Evolutionary conservation across 2,113 vertebrate genomes (phyloP), one percentile per base, ranked within the genome.

Genomic region (Chaenogobius annularis): DNA sequence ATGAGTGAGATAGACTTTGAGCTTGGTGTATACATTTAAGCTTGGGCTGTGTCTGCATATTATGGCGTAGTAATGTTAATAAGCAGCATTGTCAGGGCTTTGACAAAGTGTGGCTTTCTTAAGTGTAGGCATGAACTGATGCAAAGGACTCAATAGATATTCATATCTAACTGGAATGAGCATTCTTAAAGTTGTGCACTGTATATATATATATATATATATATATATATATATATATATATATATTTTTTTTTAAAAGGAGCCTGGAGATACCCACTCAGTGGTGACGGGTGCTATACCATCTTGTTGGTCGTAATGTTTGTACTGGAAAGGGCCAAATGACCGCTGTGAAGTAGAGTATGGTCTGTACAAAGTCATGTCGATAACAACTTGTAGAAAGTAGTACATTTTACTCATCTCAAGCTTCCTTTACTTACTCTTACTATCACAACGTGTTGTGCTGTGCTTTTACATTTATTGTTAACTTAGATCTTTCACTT

Each of bases 401-500:
- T 12, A 43, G 31, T 40, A 61, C 7, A 19, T 62, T 10, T n/a
- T 37, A 8, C 31, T 35, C 31, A 62, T 37, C 7, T 37, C 59
- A 23, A 44, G 70, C 13, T 52, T 13, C 72, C 47, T 50, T 15
- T 19, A 50, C 47, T 50, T 6, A 50, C 6, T 15, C 15, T 50
- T 50, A 19, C 15, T 50, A 0, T 19, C 6, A 31, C 26, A 31
- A 31, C 4, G 26, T 31, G 26, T 31, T 14, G 11, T 47, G 15
- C 47, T 50, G 15, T 50, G n/a, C n/a, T 22, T 22, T 20, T 55
- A 55, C 20, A n/a, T 9, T 55, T 55, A 22, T 23, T 23, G 55
- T 26, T 58, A 26, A 92, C 80, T 72, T 80, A 44, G 83, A 84
- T 70, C 87, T 90, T 90, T 88, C 79, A n/a, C 90, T 90, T 82